Percentiles rank a stretch among this genome's conserved stretches.
Evolutionary conservation across 2,113 vertebrate species (phyloP).

Genomic region (Prochilodus magdalenae): DNA sequence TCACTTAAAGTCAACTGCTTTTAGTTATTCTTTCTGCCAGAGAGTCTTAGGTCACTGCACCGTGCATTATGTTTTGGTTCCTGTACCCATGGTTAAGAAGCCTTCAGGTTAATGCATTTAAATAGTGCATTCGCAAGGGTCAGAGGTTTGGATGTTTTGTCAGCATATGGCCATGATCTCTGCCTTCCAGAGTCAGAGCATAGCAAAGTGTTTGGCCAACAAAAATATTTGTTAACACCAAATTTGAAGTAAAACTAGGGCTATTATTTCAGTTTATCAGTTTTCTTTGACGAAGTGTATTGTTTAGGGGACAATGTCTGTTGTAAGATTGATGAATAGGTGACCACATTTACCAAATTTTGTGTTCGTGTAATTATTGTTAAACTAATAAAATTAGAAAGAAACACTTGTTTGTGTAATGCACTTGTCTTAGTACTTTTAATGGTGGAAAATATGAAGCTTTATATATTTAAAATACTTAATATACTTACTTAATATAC

Average conservation of each 20-base stretch:
- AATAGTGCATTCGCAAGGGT: slow-evolving; percentile 73
- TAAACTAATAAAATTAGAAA: no score
- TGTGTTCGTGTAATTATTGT: slow-evolving; percentile 25
- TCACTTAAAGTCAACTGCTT: slow-evolving; percentile 54
- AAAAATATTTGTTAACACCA: slow-evolving; percentile 78
- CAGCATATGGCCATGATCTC: slow-evolving; percentile 66
- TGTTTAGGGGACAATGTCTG: slow-evolving; percentile 64
- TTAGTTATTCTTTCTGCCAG: slow-evolving; percentile 38
- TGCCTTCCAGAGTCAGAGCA: slow-evolving; percentile 64
- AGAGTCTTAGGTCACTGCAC: slow-evolving; percentile 64
- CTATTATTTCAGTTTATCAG: slow-evolving; percentile 74
- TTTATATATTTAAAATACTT: no score
- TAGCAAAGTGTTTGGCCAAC: slow-evolving; percentile 74
- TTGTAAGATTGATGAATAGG: slow-evolving; percentile 72
- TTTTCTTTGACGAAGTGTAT: slow-evolving; percentile 41
- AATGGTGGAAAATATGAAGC: no score
- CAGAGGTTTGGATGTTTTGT: slow-evolving; percentile 69
- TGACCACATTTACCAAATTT: slow-evolving; percentile 54
- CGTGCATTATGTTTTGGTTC: slow-evolving; percentile 58
- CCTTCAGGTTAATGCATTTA: slow-evolving; percentile 63
- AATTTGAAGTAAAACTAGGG: slow-evolving; percentile 69
- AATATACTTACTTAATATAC: no score
- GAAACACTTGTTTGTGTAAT: no score
- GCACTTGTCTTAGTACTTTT: no score
- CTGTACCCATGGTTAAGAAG: slow-evolving; percentile 61